Evolutionary conservation across 2,797 vertebrate species (phyloP).

Genomic region (Moxostoma hubbsi): DNA sequence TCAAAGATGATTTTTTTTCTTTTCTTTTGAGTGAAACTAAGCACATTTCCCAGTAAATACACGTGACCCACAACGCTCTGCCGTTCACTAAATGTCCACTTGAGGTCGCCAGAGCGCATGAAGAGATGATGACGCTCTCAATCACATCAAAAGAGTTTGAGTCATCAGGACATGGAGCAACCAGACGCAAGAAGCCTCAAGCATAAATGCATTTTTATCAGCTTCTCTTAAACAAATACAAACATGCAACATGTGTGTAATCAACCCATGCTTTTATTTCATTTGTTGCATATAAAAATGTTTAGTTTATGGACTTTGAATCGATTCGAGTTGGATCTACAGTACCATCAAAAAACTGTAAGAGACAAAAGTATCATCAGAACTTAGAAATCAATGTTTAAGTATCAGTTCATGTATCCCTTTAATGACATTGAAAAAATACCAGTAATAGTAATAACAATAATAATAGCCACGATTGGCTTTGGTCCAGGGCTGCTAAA

Average conservation of each 20-base stretch:
- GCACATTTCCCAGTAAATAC: no score
- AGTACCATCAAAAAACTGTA: slow-evolving; percentile 76
- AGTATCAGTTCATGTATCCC: slow-evolving; percentile 66
- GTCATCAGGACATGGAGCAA: no score
- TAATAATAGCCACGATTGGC: slow-evolving; percentile 79
- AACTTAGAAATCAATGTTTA: slow-evolving; percentile 69
- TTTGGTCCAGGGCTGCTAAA: slow-evolving; percentile 92
- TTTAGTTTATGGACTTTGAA: slow-evolving; percentile 55
- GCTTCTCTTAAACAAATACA: slow-evolving; percentile 55
- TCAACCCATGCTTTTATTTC: slow-evolving; percentile 89
- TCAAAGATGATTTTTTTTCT: no score
- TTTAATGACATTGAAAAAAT: slow-evolving; percentile 75
- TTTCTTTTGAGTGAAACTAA: no score
- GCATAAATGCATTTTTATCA: no score
- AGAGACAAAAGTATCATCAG: slow-evolving; percentile 80
- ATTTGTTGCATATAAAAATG: slow-evolving; percentile 84
- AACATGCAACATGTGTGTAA: slow-evolving; percentile 75
- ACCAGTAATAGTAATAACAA: slow-evolving; percentile 65
- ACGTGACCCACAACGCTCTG: no score
- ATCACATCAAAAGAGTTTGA: no score
- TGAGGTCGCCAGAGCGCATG: no score
- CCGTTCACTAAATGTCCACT: no score
- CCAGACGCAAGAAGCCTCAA: no score
- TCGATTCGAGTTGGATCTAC: slow-evolving; percentile 77
- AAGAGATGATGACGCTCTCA: no score